Percentiles rank a stretch among this genome's conserved stretches.
Evolutionary conservation across 2,113 vertebrate species (phyloP).

Genomic region (Mus pahari): DNA sequence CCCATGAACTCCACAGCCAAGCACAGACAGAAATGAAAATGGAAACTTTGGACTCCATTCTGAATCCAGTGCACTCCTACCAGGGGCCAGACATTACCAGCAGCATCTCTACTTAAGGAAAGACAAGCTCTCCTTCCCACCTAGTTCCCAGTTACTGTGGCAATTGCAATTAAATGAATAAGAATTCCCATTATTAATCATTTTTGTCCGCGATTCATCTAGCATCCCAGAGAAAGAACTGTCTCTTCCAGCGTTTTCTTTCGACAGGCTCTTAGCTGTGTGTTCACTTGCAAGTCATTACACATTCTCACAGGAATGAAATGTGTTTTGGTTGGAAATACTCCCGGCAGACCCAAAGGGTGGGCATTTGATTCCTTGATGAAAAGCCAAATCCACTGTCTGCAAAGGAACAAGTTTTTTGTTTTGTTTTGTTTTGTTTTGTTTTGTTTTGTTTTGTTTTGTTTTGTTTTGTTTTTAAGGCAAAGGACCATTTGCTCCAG

Average conservation of each 20-base stretch:
- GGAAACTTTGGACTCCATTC: neutral
- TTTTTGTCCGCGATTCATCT: conserved; percentile 36
- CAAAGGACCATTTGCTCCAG: conserved; percentile 60
- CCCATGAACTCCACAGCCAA: neutral
- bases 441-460: too few relatives aligned
- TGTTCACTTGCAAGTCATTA: conserved; percentile 80
- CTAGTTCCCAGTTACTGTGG: conserved; percentile 27
- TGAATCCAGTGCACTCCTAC: neutral
- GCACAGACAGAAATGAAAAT: neutral
- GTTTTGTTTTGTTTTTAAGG: too few relatives aligned
- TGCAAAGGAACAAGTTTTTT: conserved; percentile 60
- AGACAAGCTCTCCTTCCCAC: neutral
- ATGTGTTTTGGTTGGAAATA: conserved; percentile 81
- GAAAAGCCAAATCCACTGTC: conserved; percentile 76
- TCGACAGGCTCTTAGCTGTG: conserved; percentile 50
- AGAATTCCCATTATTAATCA: conserved; percentile 30
- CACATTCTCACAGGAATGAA: conserved; percentile 73
- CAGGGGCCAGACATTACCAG: neutral
- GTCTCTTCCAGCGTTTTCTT: conserved; percentile 64
- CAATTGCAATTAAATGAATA: conserved; percentile 59
- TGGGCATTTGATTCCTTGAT: conserved; percentile 80
- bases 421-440: too few relatives aligned
- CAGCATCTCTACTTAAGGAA: neutral
- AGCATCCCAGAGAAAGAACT: conserved; percentile 42
- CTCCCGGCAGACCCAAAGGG: conserved; percentile 80